Base-by-base conservation (phyloP, 2,888 invertebrate species). In the Gisinianus flammeolus region DNA sequence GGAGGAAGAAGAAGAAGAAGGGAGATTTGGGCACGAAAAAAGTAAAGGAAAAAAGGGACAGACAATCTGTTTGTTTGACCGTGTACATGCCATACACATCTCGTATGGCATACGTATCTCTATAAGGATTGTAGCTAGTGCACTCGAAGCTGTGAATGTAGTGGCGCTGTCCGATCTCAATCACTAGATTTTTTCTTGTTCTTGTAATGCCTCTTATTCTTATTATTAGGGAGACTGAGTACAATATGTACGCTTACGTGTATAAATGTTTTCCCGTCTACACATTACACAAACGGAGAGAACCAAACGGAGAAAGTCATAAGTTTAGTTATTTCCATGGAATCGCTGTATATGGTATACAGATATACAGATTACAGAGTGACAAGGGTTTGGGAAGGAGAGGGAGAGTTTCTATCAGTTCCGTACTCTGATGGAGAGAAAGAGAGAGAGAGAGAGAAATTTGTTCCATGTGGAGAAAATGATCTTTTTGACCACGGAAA, bases 401-500 rank as follows among this genome's bases (percentile, higher is more conserved):
- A 44, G 19, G 19, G 44, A 12, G 44, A 44, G n/a, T n/a, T n/a
- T n/a, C n/a, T n/a, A n/a, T n/a, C n/a, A n/a, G n/a, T n/a, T n/a
- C n/a, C n/a, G n/a, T n/a, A n/a, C n/a, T n/a, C n/a, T n/a, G n/a
- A n/a, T n/a, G n/a, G n/a, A n/a, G n/a, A n/a, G n/a, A n/a, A n/a
- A n/a, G n/a, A n/a, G n/a, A n/a, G n/a, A n/a, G n/a, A n/a, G n/a
- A n/a, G n/a, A n/a, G n/a, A n/a, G n/a, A n/a, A n/a, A n/a, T n/a
- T 69, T 44, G 56, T 64, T 62, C 54, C 35, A 58, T 54, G 68
- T 70, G 66, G 56, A 74, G 77, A 77, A 76, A 79, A 79, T 80
- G 80, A 78, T 80, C 80, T 75, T 80, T 79, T 77, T 79, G 79
- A 80, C 80, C 80, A 77, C 78, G 70, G 69, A 75, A 64, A 79